Percentiles rank a stretch among this genome's conserved stretches.
Conservation (phyloP, 2,888 invertebrate genomes). For the Perizoma affinitatum region DNA sequence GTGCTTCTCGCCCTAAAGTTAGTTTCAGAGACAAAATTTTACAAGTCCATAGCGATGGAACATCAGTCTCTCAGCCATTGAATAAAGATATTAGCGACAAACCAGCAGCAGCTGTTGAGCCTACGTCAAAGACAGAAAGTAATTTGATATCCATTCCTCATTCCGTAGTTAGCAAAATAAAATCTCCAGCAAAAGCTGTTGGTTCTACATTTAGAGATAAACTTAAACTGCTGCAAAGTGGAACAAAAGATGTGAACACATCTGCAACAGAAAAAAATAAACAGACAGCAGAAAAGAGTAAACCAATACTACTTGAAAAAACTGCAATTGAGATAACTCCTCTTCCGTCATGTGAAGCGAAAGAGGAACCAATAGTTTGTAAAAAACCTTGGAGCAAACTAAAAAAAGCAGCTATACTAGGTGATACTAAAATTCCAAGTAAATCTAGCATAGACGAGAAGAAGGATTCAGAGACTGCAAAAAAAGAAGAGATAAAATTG, state of each 20-base stretch:
- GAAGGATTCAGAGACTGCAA: conserved; percentile 51
- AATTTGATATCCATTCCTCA: conserved; percentile 79
- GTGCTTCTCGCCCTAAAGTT: conserved; percentile 81
- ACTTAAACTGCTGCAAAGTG: conserved; percentile 74
- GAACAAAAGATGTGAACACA: conserved; percentile 62
- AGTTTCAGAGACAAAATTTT: conserved; percentile 86
- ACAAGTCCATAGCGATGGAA: conserved; percentile 82
- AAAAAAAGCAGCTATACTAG: conserved; percentile 88
- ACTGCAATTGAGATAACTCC: conserved; percentile 61
- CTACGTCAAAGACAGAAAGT: conserved; percentile 75
- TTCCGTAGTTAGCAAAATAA: conserved; percentile 81
- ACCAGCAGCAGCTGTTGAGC: conserved; percentile 74
- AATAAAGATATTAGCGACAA: conserved; percentile 72
- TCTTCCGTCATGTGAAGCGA: conserved; percentile 56
- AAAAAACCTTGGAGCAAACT: conserved; percentile 91
- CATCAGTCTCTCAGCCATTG: conserved; percentile 74
- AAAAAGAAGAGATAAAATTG: conserved; percentile 52
- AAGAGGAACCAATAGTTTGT: conserved; percentile 58
- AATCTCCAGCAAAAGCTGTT: conserved; percentile 78
- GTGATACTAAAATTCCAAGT: conserved; percentile 75
- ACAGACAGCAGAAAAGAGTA: conserved; percentile 51
- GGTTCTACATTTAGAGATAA: conserved; percentile 79
- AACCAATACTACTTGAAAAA: conserved; percentile 58
- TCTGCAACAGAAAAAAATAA: conserved; percentile 53
- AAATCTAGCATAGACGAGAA: conserved; percentile 69